Evolutionary conservation across 2,113 vertebrate species (phyloP).

Genomic region (Antechinus stuartii): DNA sequence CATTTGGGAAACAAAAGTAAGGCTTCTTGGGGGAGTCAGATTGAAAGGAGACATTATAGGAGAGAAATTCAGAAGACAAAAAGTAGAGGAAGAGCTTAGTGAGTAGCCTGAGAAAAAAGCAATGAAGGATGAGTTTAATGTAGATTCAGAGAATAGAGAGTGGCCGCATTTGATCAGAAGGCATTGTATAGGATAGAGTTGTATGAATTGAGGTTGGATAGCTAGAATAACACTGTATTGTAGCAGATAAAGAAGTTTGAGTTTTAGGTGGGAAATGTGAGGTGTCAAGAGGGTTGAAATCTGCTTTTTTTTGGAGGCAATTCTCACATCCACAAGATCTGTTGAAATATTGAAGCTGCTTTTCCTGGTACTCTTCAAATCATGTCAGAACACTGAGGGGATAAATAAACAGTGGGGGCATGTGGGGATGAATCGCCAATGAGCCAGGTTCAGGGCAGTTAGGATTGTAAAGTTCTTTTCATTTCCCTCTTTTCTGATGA

Average conservation of each 20-base stretch:
- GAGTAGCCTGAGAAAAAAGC: neutral
- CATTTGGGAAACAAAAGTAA: neutral
- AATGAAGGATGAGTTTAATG: neutral
- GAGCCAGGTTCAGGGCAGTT: neutral
- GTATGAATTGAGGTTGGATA: neutral
- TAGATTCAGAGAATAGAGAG: neutral
- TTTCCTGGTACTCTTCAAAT: neutral
- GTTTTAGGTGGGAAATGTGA: neutral
- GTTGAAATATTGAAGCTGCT: neutral
- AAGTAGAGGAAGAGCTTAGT: neutral
- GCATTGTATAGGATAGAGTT: neutral
- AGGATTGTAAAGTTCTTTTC: neutral
- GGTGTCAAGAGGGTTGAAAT: neutral
- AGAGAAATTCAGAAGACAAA: neutral
- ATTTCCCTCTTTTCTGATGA: slow-evolving; percentile 8
- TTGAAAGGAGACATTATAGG: neutral
- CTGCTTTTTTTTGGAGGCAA: neutral
- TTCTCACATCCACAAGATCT: neutral
- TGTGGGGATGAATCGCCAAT: neutral
- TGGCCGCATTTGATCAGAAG: neutral
- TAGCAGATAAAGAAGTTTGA: neutral
- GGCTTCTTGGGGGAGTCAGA: neutral
- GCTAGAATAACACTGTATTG: neutral
- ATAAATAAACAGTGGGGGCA: neutral
- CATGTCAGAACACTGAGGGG: neutral